These are phyloP conservation scores for Acanthaster planci DNA, from an alignment of 35 echinoderm and acorn worm species.

Conservation along the genomic window DNA sequence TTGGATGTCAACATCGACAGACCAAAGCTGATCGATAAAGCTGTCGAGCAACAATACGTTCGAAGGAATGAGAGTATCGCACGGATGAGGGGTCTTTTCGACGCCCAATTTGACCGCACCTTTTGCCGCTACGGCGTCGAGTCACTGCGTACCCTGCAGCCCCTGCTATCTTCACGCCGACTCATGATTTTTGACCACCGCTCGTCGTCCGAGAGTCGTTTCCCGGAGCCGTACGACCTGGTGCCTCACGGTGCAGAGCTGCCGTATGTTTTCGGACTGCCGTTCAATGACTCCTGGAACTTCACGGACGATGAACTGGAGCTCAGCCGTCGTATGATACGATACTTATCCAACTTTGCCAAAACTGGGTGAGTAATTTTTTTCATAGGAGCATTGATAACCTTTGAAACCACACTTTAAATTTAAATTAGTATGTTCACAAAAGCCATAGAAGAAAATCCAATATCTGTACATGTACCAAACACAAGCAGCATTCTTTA, in stretches of 20 bases:
- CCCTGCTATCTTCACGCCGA: not conserved
- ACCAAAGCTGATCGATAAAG: not conserved
- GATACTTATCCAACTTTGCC: slow-evolving; percentile 3
- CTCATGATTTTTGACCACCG: not conserved
- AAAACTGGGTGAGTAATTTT: slow-evolving; percentile 21
- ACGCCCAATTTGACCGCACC: not conserved
- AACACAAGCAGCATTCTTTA: not conserved
- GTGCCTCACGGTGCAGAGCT: not conserved
- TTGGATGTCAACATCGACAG: not conserved
- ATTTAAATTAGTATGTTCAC: not conserved
- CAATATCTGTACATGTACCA: not conserved
- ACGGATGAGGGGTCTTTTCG: not conserved
- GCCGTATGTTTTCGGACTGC: not conserved
- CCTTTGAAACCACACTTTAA: not conserved
- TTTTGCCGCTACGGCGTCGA: not conserved
- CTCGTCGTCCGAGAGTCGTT: not conserved
- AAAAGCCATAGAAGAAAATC: not conserved
- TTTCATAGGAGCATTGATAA: not conserved
- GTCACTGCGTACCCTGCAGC: not conserved
- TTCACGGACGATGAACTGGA: not conserved
- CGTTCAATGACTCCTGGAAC: not conserved
- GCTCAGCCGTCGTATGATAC: not conserved
- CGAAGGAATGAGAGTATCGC: not conserved
- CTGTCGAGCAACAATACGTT: not conserved
- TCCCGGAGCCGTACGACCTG: not conserved